Evolutionary conservation across 2,888 invertebrate species (phyloP).

Genomic region (Aromia moschata): DNA sequence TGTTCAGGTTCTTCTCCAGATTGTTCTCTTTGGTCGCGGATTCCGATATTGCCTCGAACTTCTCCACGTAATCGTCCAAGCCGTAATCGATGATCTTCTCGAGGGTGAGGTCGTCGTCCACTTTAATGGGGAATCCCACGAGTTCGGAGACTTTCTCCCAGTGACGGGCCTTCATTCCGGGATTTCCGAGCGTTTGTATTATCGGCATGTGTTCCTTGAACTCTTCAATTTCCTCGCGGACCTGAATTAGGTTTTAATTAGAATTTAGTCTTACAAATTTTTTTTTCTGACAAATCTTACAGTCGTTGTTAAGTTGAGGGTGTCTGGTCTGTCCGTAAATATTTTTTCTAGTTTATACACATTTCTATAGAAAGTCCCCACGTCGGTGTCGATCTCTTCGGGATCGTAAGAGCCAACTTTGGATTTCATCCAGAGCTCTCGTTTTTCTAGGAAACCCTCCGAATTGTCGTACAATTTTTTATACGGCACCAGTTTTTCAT

Average conservation of each 20-base stretch:
- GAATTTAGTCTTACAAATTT: too few relatives aligned
- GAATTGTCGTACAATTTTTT: constrained; percentile 90
- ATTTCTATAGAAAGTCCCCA: constrained; percentile 74
- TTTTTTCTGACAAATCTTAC: constrained; percentile 63
- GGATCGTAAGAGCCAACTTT: constrained; percentile 87
- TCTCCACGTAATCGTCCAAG: constrained; percentile 85
- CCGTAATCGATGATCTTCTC: constrained; percentile 91
- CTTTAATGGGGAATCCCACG: constrained; percentile 90
- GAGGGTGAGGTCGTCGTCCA: constrained; percentile 83
- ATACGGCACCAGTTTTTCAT: constrained; percentile 84
- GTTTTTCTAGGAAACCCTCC: constrained; percentile 83
- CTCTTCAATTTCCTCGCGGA: constrained; percentile 79
- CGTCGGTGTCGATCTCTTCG: constrained; percentile 86
- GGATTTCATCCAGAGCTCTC: constrained; percentile 85
- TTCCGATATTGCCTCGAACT: constrained; percentile 92
- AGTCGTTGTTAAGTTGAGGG: constrained; percentile 75
- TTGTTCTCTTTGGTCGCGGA: constrained; percentile 96
- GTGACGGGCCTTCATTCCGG: constrained; percentile 89
- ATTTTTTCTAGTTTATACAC: constrained; percentile 89
- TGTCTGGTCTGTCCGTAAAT: constrained; percentile 80
- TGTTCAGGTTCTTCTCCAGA: constrained; percentile 85
- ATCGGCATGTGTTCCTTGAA: constrained; percentile 91
- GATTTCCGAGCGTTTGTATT: constrained; percentile 93
- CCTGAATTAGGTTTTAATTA: constrained; percentile 47
- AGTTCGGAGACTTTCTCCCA: constrained; percentile 96